Base-by-base conservation (phyloP, 2,797 vertebrate species). In the Sebastes hopkinsi region DNA sequence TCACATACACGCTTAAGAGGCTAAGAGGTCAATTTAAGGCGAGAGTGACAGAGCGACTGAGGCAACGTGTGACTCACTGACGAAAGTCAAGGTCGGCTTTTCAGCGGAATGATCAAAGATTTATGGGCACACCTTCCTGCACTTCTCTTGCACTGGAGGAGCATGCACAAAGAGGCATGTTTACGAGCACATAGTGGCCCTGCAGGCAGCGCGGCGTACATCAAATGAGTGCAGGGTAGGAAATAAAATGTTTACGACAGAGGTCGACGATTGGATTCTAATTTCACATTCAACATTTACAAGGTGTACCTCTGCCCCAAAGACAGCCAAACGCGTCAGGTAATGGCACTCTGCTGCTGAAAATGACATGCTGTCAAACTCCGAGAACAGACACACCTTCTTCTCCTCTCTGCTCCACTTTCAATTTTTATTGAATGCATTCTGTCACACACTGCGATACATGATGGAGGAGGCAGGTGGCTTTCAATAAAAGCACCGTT, bases 241-340 rank as follows among this genome's bases (percentile, higher is more conserved):
- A 12, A 58, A 87, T 90, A 87, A 92, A 94, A 92, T 88, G 89
- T 94, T 94, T 93, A 93, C 65, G 73, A 87, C 83, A 73, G 36
- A 62, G 75, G 69, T 23, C 90, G 89, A 91, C 58, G 74, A 93
- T 90, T 84, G 87, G 89, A 90, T 91, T 94, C 79, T 90, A 91
- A 93, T 95, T 93, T 92, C 85, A 87, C 85, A 86, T 92, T 91
- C 86, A 90, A 83, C 82, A 84, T 94, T 94, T 92, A 94, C 87
- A 87, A 89, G 86, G 82, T 83, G 69, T 73, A 64, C 67, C 80
- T 79, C 71, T 81, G 75, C 82, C 72, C 67, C 73, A 77, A 80
- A 86, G 70, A 91, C 18, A 62, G 77, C 50, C 80, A 82, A 79
- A 81, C 76, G 52, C 30, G 58, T 10, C 11, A 11, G 59, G 68